Percentiles rank a stretch among this genome's conserved stretches.
Evolutionary conservation across 2,797 vertebrate genomes (phyloP).

Genomic region (Gadopsis marmoratus): DNA sequence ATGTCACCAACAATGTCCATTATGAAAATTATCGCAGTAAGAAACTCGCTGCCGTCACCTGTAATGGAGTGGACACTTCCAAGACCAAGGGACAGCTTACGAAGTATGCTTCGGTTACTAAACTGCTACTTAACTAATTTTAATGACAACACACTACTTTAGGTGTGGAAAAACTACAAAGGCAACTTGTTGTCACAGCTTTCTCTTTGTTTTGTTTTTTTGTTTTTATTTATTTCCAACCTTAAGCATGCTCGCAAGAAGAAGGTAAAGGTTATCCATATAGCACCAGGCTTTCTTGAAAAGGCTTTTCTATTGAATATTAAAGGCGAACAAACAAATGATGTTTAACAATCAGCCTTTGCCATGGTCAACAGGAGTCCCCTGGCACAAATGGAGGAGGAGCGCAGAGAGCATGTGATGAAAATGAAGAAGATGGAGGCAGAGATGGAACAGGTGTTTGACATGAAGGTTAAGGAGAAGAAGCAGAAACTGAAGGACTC

Average conservation of each 20-base stretch:
- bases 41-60: constrained; percentile 86
- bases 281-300: not conserved
- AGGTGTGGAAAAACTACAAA: not conserved
- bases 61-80: constrained; percentile 83
- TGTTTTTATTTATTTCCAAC: not conserved
- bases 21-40: constrained; percentile 88
- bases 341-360: not conserved
- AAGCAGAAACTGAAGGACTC: constrained; percentile 89
- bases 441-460: constrained; percentile 88
- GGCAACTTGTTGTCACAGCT: not conserved
- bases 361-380: constrained; percentile 79
- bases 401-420: constrained; percentile 85
- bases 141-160: too few species aligned
- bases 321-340: not conserved
- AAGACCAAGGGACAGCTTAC: constrained; percentile 86
- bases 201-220: not conserved
- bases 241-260: not conserved
- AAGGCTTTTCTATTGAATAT: not conserved
- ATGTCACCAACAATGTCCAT: constrained; percentile 87
- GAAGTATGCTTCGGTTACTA: constrained; percentile 68
- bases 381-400: constrained; percentile 88
- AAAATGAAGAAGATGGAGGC: constrained; percentile 90
- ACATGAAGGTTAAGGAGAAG: constrained; percentile 90
- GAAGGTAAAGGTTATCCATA: not conserved
- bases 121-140: not conserved